phyloP scores from a whole-genome alignment of 2,888 invertebrate species.

The Tryphoninae sp. region DNA sequence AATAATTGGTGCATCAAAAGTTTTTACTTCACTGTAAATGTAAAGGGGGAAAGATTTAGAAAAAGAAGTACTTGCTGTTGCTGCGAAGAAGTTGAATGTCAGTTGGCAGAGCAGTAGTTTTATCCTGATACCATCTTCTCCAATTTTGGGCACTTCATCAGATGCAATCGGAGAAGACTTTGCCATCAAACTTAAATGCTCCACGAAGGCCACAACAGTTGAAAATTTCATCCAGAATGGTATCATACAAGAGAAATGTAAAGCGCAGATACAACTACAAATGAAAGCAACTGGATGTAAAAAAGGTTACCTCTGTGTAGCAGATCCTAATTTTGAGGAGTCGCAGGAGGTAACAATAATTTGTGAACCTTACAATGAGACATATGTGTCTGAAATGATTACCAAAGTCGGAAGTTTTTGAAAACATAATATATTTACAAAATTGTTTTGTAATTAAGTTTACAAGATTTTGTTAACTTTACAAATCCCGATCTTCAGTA shows the following conservation, averaged over 20 bases:
- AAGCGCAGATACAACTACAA: too few species aligned
- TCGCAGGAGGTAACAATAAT: conserved; percentile 3
- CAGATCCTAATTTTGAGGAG: conserved; percentile 67
- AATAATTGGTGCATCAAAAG: too few species aligned
- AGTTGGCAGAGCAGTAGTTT: not conserved
- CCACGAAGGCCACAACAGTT: conserved; percentile 52
- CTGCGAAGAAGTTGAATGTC: too few species aligned
- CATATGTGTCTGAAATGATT: conserved; percentile 40
- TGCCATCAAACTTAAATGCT: conserved; percentile 71
- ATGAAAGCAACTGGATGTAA: conserved; percentile 49
- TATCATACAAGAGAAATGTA: too few species aligned
- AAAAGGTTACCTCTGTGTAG: conserved; percentile 66
- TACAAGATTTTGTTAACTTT: too few species aligned
- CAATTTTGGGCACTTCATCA: conserved; percentile 66
- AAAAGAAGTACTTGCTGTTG: too few species aligned
- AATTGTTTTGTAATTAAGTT: not conserved
- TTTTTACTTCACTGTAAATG: too few species aligned
- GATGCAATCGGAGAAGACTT: conserved; percentile 66
- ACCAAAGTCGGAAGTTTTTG: conserved; percentile 64
- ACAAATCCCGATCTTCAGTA: too few species aligned
- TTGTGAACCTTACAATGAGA: conserved; percentile 15
- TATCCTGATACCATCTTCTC: conserved; percentile 42
- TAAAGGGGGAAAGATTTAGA: too few species aligned
- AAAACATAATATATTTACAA: conserved; percentile 62
- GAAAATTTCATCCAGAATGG: not conserved